A percentile compares a stretch with the other conserved stretches of the same genome.
phyloP scores from a whole-genome alignment of 2,113 vertebrate species.

The Nycticryphes semicollaris region DNA sequence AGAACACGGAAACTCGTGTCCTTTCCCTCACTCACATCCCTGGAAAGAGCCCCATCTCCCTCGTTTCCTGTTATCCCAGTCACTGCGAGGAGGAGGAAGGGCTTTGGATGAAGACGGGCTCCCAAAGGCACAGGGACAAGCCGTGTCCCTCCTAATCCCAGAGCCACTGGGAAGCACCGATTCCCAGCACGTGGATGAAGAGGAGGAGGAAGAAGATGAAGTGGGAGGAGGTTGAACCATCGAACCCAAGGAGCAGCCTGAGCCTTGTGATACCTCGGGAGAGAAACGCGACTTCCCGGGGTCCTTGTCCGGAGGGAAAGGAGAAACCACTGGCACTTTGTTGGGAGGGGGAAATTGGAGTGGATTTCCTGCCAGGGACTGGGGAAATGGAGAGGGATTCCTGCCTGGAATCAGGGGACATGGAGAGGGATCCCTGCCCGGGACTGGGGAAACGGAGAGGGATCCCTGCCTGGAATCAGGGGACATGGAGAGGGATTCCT shows the following conservation, averaged over 20 bases:
- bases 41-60: neutral
- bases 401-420: no score
- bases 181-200: neutral
- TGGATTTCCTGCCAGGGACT: no score
- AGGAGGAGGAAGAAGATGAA: neutral
- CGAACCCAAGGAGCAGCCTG: neutral
- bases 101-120: neutral
- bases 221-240: neutral
- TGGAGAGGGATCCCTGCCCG: no score
- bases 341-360: fast-evolving
- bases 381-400: no score
- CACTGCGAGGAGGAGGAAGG: fast-evolving
- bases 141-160: neutral
- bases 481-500: no score
- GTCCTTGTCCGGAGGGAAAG: neutral
- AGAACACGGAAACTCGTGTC: fast-evolving
- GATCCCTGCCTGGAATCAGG: no score
- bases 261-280: neutral
- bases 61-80: fast-evolving
- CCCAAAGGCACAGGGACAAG: neutral
- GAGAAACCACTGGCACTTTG: fast-evolving
- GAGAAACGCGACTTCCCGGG: neutral
- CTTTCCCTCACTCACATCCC: fast-evolving
- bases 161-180: neutral
- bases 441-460: no score